Evolutionary conservation across 2,888 invertebrate genomes (phyloP), one percentile per base, ranked within the genome.

Genomic region (Scrobipalpa atriplicella): DNA sequence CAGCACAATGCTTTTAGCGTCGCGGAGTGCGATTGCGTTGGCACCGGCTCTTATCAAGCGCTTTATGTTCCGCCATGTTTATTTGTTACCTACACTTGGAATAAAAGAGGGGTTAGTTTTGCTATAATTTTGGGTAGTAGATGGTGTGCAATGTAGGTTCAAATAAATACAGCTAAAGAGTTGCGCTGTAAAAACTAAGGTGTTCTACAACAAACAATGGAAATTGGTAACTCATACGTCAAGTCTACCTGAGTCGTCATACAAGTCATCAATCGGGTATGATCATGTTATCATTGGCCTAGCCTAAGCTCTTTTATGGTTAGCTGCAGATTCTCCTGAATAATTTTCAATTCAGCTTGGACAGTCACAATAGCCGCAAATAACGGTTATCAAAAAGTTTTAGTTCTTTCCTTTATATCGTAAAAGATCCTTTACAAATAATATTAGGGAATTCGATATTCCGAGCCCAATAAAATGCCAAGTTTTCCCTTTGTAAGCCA

Each of bases 21-120:
- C 72, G 78, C 79, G 80, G 79, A 69, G 66, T 67, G 75, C 76
- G 79, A 82, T 81, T 80, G 78, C 76, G 74, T 81, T 82, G 82
- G 82, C 82, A 81, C 75, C 73, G 65, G 70, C 72, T 69, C 70
- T 71, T 66, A 66, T 66, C 62, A 39, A 54, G 9, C 41, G 10
- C 36, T 64, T 64, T 64, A 64, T 56, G 43, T 41, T 8, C 66
- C 19, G 21, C 60, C 54, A 62, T 66, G 66, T 66, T 66, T 66
- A 66, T 66, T 66, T 66, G 62, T 66, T 62, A 61, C 61, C 18
- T 61, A n/a, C 41, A 39, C 29, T 9, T 43, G 19, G 13, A 41
- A 43, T 62, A 43, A 62, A 29, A 36, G 29, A 8, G 1, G 8
- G 58, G 58, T 29, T 29, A n/a, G 29, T 54, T 54, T 54, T 19